Evolutionary conservation across 2,797 vertebrate species (phyloP).

Genomic region (Fistularia commersonii): DNA sequence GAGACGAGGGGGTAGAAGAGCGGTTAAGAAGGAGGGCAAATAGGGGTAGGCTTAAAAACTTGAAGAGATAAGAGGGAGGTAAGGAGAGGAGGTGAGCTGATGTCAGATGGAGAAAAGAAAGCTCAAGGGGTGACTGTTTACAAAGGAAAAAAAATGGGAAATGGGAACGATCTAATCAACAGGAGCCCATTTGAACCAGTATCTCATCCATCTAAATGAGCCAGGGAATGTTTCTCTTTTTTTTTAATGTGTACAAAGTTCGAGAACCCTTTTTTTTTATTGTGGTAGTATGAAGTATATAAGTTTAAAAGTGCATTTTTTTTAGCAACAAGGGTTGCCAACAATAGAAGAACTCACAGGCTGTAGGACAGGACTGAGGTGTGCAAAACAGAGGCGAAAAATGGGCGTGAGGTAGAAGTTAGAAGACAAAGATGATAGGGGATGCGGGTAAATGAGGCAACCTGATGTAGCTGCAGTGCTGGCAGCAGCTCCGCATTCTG

Average conservation of each 20-base stretch:
- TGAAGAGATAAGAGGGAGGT: neutral
- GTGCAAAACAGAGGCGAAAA: neutral
- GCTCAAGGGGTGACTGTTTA: too few species aligned
- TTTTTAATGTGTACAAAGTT: too few species aligned
- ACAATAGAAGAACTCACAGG: neutral
- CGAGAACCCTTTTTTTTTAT: too few species aligned
- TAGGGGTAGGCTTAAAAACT: neutral
- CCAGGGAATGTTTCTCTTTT: too few species aligned
- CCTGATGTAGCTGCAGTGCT: slow-evolving; percentile 26
- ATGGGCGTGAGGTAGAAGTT: neutral
- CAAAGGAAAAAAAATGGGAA: too few species aligned
- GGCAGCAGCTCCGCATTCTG: slow-evolving; percentile 19
- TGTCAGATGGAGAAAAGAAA: too few species aligned
- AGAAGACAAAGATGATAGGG: neutral
- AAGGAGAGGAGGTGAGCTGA: slow-evolving; percentile 1
- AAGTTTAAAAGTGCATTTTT: too few species aligned
- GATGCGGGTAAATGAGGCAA: neutral
- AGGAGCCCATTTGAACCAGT: too few species aligned
- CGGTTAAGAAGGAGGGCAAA: neutral
- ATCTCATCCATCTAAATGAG: too few species aligned
- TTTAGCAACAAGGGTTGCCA: neutral
- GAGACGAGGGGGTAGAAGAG: slow-evolving; percentile 3
- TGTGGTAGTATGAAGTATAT: too few species aligned
- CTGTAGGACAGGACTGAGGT: neutral
- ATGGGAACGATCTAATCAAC: too few species aligned